Percentiles rank a stretch among this genome's conserved stretches.
Conservation (phyloP, 2,113 vertebrate genomes). For the Hemiprocne comata region DNA sequence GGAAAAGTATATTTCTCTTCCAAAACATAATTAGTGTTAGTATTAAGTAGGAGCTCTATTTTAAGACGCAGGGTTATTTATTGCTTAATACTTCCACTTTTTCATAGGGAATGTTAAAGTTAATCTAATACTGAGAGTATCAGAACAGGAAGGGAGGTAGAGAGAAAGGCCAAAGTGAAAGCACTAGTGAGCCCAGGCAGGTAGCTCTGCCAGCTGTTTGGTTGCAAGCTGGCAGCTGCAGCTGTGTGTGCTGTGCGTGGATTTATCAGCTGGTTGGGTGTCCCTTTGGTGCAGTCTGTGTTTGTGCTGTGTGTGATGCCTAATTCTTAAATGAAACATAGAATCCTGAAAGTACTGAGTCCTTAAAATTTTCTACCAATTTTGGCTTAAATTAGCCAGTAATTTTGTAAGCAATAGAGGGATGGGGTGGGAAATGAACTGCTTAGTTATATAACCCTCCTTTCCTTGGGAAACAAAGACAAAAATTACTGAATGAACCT, state of each 20-base stretch:
- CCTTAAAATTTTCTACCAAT: neutral
- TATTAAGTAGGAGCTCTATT: neutral
- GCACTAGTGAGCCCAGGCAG: neutral
- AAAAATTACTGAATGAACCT: neutral
- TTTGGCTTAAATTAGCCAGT: neutral
- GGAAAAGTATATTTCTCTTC: neutral
- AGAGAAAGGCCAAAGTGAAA: neutral
- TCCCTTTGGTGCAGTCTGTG: neutral
- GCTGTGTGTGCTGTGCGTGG: neutral
- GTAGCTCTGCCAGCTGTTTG: neutral
- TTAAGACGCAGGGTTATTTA: neutral
- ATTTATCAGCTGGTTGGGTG: neutral
- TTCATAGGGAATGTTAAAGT: neutral
- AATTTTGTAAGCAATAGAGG: neutral
- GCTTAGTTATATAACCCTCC: neutral
- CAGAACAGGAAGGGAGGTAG: neutral
- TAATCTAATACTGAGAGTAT: neutral
- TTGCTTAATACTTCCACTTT: neutral
- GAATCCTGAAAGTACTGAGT: neutral
- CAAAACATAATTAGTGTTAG: neutral
- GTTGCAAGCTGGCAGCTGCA: neutral
- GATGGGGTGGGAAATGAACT: neutral
- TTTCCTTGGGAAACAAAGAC: neutral
- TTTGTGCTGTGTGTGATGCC: neutral
- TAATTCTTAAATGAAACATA: neutral